Percentiles rank a stretch among this genome's conserved stretches.
Conservation (phyloP, 2,113 vertebrate species). For the Eurystomus gularis region DNA sequence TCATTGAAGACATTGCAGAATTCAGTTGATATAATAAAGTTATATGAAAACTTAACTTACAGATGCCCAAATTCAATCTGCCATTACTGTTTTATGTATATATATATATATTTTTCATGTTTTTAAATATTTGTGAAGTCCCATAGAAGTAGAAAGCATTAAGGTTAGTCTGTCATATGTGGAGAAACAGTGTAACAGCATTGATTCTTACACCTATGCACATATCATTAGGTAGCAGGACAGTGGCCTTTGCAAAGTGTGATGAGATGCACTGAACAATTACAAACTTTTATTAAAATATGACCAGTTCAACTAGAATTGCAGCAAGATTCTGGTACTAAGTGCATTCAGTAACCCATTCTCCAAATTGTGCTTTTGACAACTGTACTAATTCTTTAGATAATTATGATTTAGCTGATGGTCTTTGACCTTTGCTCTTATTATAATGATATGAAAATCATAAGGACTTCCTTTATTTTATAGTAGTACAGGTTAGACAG, state of each 20-base stretch:
- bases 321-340: background rate
- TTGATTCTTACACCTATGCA: background rate
- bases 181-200: background rate
- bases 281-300: background rate
- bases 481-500: background rate
- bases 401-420: background rate
- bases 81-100: background rate
- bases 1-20: background rate
- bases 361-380: background rate
- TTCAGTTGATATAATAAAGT: background rate
- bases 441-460: background rate
- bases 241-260: background rate
- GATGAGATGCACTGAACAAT: background rate
- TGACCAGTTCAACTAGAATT: background rate
- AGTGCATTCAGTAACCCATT: accelerated
- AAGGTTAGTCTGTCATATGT: background rate
- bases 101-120: background rate
- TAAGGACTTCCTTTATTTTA: background rate
- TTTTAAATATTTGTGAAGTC: background rate
- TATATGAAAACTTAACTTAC: background rate
- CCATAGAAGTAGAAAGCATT: background rate
- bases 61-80: background rate
- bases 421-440: background rate
- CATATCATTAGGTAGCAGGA: background rate
- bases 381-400: background rate